Evolutionary conservation across 1,140 invertebrate species (phyloP).

Genomic region (Uloborus diversus): DNA sequence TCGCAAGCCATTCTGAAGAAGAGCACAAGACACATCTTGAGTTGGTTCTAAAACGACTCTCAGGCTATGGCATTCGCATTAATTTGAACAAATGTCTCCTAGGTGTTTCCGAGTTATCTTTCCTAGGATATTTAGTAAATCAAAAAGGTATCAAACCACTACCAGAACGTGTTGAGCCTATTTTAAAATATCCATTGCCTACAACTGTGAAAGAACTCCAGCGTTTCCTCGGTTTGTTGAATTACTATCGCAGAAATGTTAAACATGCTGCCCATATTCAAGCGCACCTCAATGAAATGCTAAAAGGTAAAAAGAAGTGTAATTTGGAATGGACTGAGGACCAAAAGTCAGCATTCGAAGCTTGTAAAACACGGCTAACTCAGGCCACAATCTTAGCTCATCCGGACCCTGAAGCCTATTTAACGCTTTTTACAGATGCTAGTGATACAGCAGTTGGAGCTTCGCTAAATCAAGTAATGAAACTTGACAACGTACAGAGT

Average conservation of each 20-base stretch:
- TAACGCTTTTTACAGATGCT: conserved; percentile 54
- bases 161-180: conserved; percentile 7
- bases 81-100: conserved; percentile 57
- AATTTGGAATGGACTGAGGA: conserved; percentile 49
- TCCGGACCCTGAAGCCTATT: conserved; percentile 3
- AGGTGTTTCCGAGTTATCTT: neutral
- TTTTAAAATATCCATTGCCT: conserved; percentile 61
- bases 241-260: conserved; percentile 65
- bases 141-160: neutral
- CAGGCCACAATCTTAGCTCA: conserved; percentile 18
- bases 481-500: conserved; percentile 49
- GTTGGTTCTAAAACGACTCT: conserved; percentile 62
- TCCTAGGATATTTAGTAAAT: conserved; percentile 13
- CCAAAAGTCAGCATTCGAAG: conserved; percentile 62
- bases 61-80: conserved; percentile 60
- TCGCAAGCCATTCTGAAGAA: conserved; percentile 63
- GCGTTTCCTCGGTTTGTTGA: conserved; percentile 63
- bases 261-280: conserved; percentile 56
- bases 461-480: conserved; percentile 44
- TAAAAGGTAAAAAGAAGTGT: conserved; percentile 26
- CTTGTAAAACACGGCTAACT: conserved; percentile 63
- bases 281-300: conserved; percentile 29
- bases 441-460: conserved; percentile 50
- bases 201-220: conserved; percentile 61
- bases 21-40: conserved; percentile 63